phyloP scores from a whole-genome alignment of 2,797 vertebrate genomes.

The Geotrypetes seraphini region DNA sequence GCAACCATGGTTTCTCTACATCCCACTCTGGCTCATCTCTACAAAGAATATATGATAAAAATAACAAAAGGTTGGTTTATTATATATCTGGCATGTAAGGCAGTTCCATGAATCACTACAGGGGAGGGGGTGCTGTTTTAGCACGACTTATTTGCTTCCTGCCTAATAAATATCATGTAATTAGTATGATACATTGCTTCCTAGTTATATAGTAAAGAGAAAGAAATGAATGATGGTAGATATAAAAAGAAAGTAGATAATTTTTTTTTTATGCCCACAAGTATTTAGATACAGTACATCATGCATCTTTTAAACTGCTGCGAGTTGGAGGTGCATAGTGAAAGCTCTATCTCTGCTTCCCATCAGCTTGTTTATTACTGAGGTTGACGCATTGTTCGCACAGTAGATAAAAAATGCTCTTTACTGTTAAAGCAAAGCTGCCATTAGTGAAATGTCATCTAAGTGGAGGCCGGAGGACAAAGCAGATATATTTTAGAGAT shows the following conservation, averaged over 20 bases:
- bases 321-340: slow-evolving; percentile 39
- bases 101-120: slow-evolving; percentile 50
- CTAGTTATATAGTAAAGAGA: slow-evolving; percentile 36
- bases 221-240: slow-evolving; percentile 44
- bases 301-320: slow-evolving; percentile 44
- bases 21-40: slow-evolving; percentile 61
- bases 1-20: slow-evolving; percentile 46
- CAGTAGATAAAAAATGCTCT: slow-evolving; percentile 35
- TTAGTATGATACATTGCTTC: slow-evolving; percentile 61
- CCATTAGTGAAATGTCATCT: slow-evolving; percentile 20
- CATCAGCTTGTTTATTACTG: slow-evolving; percentile 51
- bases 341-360: slow-evolving; percentile 40
- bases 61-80: slow-evolving; percentile 55
- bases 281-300: slow-evolving; percentile 38
- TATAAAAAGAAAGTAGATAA: slow-evolving; percentile 48
- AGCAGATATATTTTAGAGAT: no score
- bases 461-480: no score
- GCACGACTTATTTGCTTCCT: slow-evolving; percentile 57
- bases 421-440: slow-evolving; percentile 30
- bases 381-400: slow-evolving; percentile 41
- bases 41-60: slow-evolving; percentile 58
- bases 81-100: slow-evolving; percentile 58
- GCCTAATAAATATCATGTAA: slow-evolving; percentile 61
- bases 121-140: slow-evolving; percentile 56
- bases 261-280: slow-evolving; percentile 48